Base-by-base conservation (phyloP, 2,113 vertebrate genomes). In the Neodon shergylaensis region DNA sequence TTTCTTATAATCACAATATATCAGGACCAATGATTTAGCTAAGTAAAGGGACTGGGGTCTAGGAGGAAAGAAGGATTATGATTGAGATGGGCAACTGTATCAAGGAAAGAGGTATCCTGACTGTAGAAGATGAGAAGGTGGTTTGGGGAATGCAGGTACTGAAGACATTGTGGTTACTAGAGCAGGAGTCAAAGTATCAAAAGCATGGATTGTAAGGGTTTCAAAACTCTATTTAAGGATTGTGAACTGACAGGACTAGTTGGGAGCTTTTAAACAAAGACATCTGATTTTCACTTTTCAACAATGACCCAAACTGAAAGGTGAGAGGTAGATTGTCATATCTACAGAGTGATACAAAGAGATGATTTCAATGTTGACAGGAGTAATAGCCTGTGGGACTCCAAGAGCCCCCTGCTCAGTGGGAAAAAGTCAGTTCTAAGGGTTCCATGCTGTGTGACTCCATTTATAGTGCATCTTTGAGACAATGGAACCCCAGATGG, bases 261-360 rank as follows among this genome's bases (percentile, higher is more conserved):
- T 42, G 39, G 52, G 52, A 72, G 31, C 52, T 68, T 95, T 86
- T 94, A 82, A 95, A 85, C 36, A 83, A 47, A 79, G 52, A 82
- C 39, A 74, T 88, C 33, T 68, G 36, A 91, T 87, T 47, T 87
- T 28, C 31, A 52, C 77, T 92, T 93, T 78, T 87, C 28, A 70
- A 61, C 42, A 42, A 5, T 85, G 85, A 77, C 6, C 31, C 6
- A 39, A 54, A 8, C n/a, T 21, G 10, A 24, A 76, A 96, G 42
- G 22, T 74, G 11, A 95, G 95, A 92, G 91, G 9, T 21, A 85
- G 92, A 86, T 36, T 49, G 10, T 28, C 39, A 4, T 49, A 76
- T 76, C 66, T 70, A 52, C 26, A 17, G 2, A 6, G 76, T 72
- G 88, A 63, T 36, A 6, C 63, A 33, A 21, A 68, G 90, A 87